Base-by-base conservation (phyloP, 2,113 vertebrate genomes). In the Chaetodon trifascialis region DNA sequence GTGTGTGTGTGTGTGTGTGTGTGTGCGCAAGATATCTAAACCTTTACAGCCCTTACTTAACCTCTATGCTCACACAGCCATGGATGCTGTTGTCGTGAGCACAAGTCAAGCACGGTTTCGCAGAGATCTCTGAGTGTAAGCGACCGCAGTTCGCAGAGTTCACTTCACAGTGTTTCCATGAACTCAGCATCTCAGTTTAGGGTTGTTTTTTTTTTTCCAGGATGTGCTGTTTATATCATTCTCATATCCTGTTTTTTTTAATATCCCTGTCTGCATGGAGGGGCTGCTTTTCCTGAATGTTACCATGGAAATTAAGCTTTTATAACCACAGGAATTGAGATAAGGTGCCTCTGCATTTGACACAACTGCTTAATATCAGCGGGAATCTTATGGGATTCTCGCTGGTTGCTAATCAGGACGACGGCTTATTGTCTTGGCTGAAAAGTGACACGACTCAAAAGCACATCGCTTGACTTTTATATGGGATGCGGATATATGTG, bases 291-390 rank as follows among this genome's bases (percentile, higher is more conserved):
- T 62, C 64, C 68, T 74, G 30, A 62, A 54, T 30, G 63, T 84
- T 34, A 40, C 66, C 49, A 89, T 78, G 77, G 73, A 62, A 81
- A 81, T 76, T 4, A 25, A 38, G 55, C 56, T 40, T 79, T 38
- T 56, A 7, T n/a, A 49, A 78, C 44, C 58, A 56, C 76, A 51
- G 80, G 76, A 73, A 70, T 73, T 0, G 1, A 81, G 52, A 74
- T 80, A 74, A 80, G 67, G 44, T 64, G 60, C 76, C 34, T 36
- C 25, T 23, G 17, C 68, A 23, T 59, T 10, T 42, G 17, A 66
- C 4, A 10, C 21, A 70, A 51, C 16, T 15, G 44, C 42, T 49
- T 49, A 5, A 76, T 51, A 81, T 78, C 42, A 86, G 77, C 62
- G 66, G 63, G 36, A 64, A 30, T 82, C 64, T 5, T 0, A 17